A percentile compares a stretch with the other conserved stretches of the same genome.
Conservation (phyloP, 2,888 invertebrate species). For the Caprella mutica region DNA sequence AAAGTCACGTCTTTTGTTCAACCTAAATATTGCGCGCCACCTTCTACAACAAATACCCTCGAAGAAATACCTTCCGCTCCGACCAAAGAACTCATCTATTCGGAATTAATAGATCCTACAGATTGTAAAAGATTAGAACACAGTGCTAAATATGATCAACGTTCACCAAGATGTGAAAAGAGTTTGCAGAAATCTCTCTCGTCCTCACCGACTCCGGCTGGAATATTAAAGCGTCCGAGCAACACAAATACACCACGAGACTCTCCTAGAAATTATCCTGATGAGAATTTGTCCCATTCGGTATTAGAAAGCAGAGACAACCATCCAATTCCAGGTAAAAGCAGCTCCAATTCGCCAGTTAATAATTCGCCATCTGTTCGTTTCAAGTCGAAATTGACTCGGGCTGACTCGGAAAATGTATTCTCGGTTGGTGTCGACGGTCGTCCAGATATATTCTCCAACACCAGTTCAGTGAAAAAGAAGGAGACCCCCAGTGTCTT, state of each 20-base stretch:
- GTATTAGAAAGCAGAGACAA: background rate
- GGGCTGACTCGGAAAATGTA: background rate
- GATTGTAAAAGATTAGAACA: background rate
- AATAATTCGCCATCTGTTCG: background rate
- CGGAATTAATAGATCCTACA: background rate
- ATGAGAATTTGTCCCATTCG: background rate
- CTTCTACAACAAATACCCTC: too few species aligned
- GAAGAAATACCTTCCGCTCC: constrained; percentile 1
- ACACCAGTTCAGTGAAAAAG: background rate
- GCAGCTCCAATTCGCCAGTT: background rate
- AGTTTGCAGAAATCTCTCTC: too few species aligned
- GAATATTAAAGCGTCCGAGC: background rate
- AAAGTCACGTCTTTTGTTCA: constrained; percentile 28
- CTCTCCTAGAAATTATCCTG: background rate
- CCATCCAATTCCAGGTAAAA: constrained; percentile 7
- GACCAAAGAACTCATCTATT: background rate
- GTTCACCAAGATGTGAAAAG: too few species aligned
- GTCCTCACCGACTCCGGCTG: constrained; percentile 7
- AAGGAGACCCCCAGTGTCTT: background rate
- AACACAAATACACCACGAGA: background rate
- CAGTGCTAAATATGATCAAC: too few species aligned
- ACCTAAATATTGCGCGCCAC: constrained; percentile 14
- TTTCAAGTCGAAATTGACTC: background rate
- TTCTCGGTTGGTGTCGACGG: background rate
- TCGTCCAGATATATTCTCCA: background rate